Evolutionary conservation across 2,113 vertebrate species (phyloP), one percentile per base, ranked within the genome.

Genomic region (Australoheros scitulus): DNA sequence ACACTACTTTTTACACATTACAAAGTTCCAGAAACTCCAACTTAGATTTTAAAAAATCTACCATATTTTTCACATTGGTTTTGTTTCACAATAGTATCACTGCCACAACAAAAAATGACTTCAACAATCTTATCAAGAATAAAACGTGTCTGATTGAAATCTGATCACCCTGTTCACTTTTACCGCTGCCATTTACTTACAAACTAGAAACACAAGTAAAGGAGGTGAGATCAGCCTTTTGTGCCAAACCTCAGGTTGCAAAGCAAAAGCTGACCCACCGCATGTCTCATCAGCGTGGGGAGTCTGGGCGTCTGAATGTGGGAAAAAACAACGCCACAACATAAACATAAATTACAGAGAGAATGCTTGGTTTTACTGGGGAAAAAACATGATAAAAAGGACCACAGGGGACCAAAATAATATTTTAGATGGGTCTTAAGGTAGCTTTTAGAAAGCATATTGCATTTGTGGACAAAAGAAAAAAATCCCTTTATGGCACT

Each of bases 261-360:
- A 65, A 83, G 78, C 80, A 82, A 63, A 77, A 34, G 74, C 81
- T 88, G 63, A 83, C 80, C 76, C 76, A 79, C 83, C 34, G 24
- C 82, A 84, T 63, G 72, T 81, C 76, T 81, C 83, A 85, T 91
- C 84, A 61, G 72, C 13, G n/a, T 87, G 79, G 79, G 84, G 88
- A 92, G 91, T 83, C 84, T 83, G 68, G 58, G 83, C 83, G 82
- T 86, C 77, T 86, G 22, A 70, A 84, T 68, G 74, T 52, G 77
- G 77, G 84, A 87, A 80, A 82, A 75, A 86, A 77, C 56, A 26
- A 76, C 61, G 87, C 88, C 75, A 26, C 85, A 88, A 77, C 63
- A 87, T 91, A 88, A 92, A 92, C 83, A 92, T 56, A 92, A 90
- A 91, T 92, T 85, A 88, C 83, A 90, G 87, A 91, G 80, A 90